Evolutionary conservation across 2,797 vertebrate species (phyloP).

Genomic region (Sternarchorhynchus goeldii): DNA sequence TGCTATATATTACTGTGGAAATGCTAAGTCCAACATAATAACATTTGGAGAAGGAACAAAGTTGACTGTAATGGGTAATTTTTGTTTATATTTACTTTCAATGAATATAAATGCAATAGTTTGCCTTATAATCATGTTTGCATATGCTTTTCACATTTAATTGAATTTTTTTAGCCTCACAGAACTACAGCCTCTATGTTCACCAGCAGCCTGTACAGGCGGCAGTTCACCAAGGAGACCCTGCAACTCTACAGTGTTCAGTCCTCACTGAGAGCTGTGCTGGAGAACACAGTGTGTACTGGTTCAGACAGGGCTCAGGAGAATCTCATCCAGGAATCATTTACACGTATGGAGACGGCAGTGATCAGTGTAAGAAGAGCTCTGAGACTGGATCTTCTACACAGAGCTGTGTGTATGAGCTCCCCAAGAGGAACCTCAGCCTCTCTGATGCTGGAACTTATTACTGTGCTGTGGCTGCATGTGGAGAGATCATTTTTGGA

Average conservation of each 20-base stretch:
- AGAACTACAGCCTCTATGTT: constrained; percentile 30
- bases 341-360: constrained; percentile 35
- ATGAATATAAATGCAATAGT: no score
- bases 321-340: constrained; percentile 52
- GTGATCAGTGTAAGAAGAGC: constrained; percentile 37
- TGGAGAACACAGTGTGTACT: constrained; percentile 56
- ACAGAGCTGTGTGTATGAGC: constrained; percentile 30
- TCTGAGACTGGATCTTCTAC: not conserved
- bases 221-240: constrained; percentile 44
- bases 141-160: not conserved
- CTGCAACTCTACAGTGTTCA: constrained; percentile 58
- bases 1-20: constrained; percentile 68
- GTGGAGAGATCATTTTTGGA: constrained; percentile 53
- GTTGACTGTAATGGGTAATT: constrained; percentile 65
- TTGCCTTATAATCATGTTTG: no score
- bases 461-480: constrained; percentile 64
- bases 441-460: constrained; percentile 58
- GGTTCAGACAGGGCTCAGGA: constrained; percentile 57
- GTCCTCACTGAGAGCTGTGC: constrained; percentile 50
- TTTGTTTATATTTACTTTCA: no score
- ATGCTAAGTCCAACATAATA: constrained; percentile 53
- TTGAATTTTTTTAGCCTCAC: constrained; percentile 19
- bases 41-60: constrained; percentile 64
- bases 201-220: constrained; percentile 44
- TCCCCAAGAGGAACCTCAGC: constrained; percentile 59